Conservation (phyloP, 2,888 invertebrate species). For the Coleophora deauratella region DNA sequence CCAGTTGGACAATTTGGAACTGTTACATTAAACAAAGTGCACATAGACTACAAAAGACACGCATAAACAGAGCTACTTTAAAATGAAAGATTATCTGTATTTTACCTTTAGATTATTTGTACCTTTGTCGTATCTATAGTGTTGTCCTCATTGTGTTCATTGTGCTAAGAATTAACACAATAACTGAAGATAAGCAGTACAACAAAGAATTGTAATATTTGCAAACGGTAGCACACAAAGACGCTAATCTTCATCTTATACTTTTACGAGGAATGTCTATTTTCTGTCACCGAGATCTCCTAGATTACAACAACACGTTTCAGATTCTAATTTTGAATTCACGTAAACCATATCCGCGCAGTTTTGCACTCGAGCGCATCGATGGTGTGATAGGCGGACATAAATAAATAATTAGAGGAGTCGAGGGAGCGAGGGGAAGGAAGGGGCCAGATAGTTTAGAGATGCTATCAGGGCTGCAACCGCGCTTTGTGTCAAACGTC, state of each 20-base stretch:
- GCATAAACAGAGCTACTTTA: neutral
- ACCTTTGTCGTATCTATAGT: conserved; percentile 12
- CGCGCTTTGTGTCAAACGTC: conserved; percentile 74
- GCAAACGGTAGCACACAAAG: conserved; percentile 12
- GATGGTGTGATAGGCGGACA: conserved; percentile 65
- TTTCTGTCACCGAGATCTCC: conserved; percentile 52
- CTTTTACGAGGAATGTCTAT: neutral
- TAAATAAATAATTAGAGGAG: conserved; percentile 72
- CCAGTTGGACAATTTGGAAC: neutral
- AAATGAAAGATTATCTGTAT: conserved; percentile 13
- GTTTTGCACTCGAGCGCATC: conserved; percentile 64
- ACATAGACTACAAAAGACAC: neutral
- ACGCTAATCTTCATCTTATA: neutral
- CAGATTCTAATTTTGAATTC: conserved; percentile 60
- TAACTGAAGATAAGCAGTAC: conserved; percentile 10
- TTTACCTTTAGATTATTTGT: conserved; percentile 24
- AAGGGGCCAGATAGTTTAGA: conserved; percentile 57
- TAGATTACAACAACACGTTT: conserved; percentile 49
- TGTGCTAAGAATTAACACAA: conserved; percentile 25
- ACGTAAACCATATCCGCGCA: conserved; percentile 48
- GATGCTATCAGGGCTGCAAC: conserved; percentile 62
- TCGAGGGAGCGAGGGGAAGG: conserved; percentile 44
- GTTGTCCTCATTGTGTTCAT: conserved; percentile 16
- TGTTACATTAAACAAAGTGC: neutral
- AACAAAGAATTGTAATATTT: conserved; percentile 7